Base-by-base conservation (phyloP, 2,888 invertebrate species). In the Bursaphelenchus okinawaensis region DNA sequence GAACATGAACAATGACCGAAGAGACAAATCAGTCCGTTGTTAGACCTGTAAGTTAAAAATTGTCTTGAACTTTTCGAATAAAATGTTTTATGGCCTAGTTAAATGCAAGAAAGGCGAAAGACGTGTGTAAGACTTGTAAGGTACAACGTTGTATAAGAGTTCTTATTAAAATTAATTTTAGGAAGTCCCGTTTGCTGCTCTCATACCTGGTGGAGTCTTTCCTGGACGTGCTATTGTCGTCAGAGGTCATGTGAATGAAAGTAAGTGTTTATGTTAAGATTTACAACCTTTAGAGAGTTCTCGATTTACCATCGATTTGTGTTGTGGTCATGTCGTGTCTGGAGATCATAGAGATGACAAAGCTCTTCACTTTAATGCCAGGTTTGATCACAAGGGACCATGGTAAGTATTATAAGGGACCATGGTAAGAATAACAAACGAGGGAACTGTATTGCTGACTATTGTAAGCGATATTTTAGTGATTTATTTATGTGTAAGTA, bases 161-260 rank as follows among this genome's bases (percentile, higher is more conserved):
- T n/a, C n/a, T n/a, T n/a, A n/a, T n/a, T n/a, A n/a, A n/a, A n/a
- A n/a, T 26, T 24, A 23, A 6, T 70, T 72, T 23, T 59, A 77
- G 77, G 68, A 71, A 4, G 62, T 78, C 24, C 77, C 79, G 29
- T 78, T 72, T 65, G 75, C 73, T 3, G 68, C 73, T n/a, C 55
- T 68, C 7, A 77, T 79, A 54, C 75, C 75, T n/a, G 78, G 75
- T 16, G 79, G 79, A 8, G 52, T 79, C 9, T 77, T 78, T 64
- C 71, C 77, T 1, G 78, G 78, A 0, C 62, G 74, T 40, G 72
- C 79, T 3, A 69, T 79, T 51, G 66, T 75, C 22, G 55, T 79
- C 27, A 73, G 73, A 50, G 79, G 78, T 55, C 68, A 69, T 61
- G 75, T 80, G 7, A 31, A 22, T 16, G 70, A 62, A 9, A 7